phyloP scores from a whole-genome alignment of 1,140 invertebrate genomes.

The Drosophila pachea region DNA sequence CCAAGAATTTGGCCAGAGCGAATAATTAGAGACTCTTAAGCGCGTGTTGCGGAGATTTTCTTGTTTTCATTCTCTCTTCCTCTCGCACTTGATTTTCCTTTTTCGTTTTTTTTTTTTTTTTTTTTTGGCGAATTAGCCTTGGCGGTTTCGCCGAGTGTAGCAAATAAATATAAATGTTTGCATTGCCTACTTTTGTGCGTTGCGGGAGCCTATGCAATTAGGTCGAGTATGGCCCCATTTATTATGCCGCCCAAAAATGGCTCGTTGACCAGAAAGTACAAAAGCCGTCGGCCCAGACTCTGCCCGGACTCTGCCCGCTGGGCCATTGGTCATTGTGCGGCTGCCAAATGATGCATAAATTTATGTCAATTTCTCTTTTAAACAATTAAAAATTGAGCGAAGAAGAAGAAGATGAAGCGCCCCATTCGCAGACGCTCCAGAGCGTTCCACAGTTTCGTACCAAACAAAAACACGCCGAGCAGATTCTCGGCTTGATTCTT shows the following conservation, averaged over 20 bases:
- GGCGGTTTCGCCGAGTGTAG: constrained; percentile 16
- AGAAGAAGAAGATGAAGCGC: too few relatives aligned
- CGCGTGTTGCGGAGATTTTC: not conserved
- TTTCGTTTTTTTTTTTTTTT: not conserved
- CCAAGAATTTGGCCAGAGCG: constrained; percentile 5
- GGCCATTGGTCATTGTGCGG: constrained; percentile 28
- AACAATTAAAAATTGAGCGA: constrained; percentile 44
- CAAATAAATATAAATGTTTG: constrained; percentile 33
- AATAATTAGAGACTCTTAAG: not conserved
- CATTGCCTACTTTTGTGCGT: constrained; percentile 43
- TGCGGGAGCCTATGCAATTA: constrained; percentile 24
- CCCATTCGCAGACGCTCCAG: too few relatives aligned
- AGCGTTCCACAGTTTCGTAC: not conserved
- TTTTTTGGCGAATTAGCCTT: not conserved
- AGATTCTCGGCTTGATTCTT: constrained; percentile 9
- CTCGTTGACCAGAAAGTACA: constrained; percentile 22
- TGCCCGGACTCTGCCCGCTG: not conserved
- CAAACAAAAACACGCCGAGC: constrained; percentile 6
- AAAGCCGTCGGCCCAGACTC: not conserved
- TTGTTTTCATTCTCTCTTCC: not conserved
- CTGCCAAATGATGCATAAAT: constrained; percentile 50
- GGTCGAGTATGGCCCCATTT: constrained; percentile 39
- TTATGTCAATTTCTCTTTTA: constrained; percentile 46
- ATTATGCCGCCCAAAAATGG: constrained; percentile 33
- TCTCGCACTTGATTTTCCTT: not conserved